Evolutionary conservation across 23 tunicate species (phyloP).

Genomic region (Ciona savignyi): DNA sequence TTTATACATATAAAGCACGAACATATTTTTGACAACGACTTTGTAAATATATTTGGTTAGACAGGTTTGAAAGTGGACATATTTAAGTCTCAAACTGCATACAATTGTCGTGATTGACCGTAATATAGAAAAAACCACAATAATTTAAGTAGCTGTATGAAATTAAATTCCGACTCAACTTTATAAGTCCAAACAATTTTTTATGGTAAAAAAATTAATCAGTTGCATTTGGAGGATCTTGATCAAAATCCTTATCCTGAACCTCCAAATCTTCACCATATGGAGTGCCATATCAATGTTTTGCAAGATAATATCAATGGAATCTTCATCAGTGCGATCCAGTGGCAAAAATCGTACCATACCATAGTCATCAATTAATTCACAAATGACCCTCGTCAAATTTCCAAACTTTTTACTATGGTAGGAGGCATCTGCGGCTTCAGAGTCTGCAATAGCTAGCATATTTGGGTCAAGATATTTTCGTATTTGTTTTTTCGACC

Average conservation of each 20-base stretch:
- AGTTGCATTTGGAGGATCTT: constrained; percentile 1
- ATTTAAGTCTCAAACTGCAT: too few species aligned
- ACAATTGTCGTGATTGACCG: too few species aligned
- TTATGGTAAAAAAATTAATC: not conserved
- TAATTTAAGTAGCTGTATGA: too few species aligned
- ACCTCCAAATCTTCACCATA: constrained; percentile 94
- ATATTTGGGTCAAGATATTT: constrained; percentile 60
- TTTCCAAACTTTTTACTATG: constrained; percentile 44
- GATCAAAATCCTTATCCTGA: constrained; percentile 44
- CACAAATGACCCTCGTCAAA: constrained; percentile 62
- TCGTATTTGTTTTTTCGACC: constrained; percentile 44
- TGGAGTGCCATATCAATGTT: constrained; percentile 76
- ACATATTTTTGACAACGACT: too few species aligned
- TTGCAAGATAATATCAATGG: constrained; percentile 56
- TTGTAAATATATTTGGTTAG: too few species aligned
- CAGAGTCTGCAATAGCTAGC: constrained; percentile 17
- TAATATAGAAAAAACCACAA: too few species aligned
- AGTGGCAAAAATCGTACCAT: constrained; percentile 82
- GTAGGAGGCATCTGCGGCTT: not conserved
- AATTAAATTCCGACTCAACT: too few species aligned
- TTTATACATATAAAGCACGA: too few species aligned
- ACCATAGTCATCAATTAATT: constrained; percentile 87
- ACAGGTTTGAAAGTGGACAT: too few species aligned
- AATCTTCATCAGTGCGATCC: constrained; percentile 77
- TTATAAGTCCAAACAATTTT: too few species aligned